Base-by-base conservation (phyloP, 2,888 invertebrate species). In the Liodrosophila aerea region DNA sequence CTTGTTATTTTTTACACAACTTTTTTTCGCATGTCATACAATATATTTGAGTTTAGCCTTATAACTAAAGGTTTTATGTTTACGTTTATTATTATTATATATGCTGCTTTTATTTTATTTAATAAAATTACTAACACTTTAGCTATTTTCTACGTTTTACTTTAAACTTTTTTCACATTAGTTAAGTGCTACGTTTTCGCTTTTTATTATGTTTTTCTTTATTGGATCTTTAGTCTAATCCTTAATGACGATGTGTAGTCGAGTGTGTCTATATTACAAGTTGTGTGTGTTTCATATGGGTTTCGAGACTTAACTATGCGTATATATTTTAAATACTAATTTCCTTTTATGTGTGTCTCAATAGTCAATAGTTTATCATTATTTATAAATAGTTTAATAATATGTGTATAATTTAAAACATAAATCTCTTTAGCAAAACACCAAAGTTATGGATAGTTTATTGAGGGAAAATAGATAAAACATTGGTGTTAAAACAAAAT, bases 81-180 rank as follows among this genome's bases (percentile, higher is more conserved):
- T 71, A 62, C 69, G 53, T 58, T 68, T 62, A 59, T 49, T 60
- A 31, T 54, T 49, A 56, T 30, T 57, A 31, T 49, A 60, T 56
- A 61, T 70, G 64, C 59, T 71, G 64, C 66, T 63, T 54, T 62
- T 60, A 45, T 58, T 85, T 85, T 87, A 85, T 87, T 87, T 80
- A 87, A 86, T 87, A 87, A 88, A 88, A 87, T 87, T 87, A 86
- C 86, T 88, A 88, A 87, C 88, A 87, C 80, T 81, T 78, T 85
- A 80, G 76, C 80, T 76, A 83, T 66, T 70, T 71, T 65, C 83
- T 81, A 86, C 80, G 53, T 56, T 73, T 76, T 67, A 65, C 74
- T 74, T 65, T 74, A 72, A 57, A 65, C 65, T 74, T 51, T 47
- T 73, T 71, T 75, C 62, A 73, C 83, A 75, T 71, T 66, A 62